These are phyloP conservation scores for Embiotoca jacksoni DNA, from an alignment of 2,113 vertebrate genomes.

Conservation along the genomic window DNA sequence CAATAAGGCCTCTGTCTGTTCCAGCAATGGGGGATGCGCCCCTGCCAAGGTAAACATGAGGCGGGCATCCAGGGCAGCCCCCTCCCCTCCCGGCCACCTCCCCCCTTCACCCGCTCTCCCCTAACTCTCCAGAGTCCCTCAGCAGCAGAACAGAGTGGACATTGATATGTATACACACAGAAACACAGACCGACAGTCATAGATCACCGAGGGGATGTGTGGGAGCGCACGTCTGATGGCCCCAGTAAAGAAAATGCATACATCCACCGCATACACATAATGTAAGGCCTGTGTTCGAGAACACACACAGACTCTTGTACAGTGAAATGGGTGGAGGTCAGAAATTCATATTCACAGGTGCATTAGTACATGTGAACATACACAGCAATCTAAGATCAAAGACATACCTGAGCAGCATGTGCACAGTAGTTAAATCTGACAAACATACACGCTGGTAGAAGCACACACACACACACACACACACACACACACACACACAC, in stretches of 20 bases:
- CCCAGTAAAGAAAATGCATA: slow-evolving; percentile 29
- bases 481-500: not conserved
- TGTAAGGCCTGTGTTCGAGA: slow-evolving; percentile 57
- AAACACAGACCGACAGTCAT: slow-evolving; percentile 61
- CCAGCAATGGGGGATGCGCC: slow-evolving; percentile 42
- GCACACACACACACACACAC: not conserved
- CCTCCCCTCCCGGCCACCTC: slow-evolving; percentile 9
- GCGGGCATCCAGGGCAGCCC: slow-evolving; percentile 64
- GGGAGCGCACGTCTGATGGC: slow-evolving; percentile 52
- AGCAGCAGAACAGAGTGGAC: slow-evolving; percentile 81
- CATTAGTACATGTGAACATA: not conserved
- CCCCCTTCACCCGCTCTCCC: slow-evolving; percentile 45
- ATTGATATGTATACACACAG: slow-evolving; percentile 77
- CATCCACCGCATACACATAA: slow-evolving; percentile 31
- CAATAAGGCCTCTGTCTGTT: slow-evolving; percentile 84
- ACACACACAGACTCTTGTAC: slow-evolving; percentile 57
- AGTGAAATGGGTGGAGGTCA: slow-evolving; percentile 13
- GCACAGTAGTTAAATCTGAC: not conserved
- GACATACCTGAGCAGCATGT: not conserved
- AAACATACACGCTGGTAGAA: not conserved
- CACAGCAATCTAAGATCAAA: slow-evolving; percentile 7
- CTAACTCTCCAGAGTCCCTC: slow-evolving; percentile 51
- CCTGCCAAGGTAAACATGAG: slow-evolving; percentile 84
- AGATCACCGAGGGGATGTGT: slow-evolving; percentile 63
- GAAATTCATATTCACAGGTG: slow-evolving; percentile 41